Evolutionary conservation across 2,888 invertebrate genomes (phyloP), one percentile per base, ranked within the genome.

Genomic region (Cephonodes hylas): DNA sequence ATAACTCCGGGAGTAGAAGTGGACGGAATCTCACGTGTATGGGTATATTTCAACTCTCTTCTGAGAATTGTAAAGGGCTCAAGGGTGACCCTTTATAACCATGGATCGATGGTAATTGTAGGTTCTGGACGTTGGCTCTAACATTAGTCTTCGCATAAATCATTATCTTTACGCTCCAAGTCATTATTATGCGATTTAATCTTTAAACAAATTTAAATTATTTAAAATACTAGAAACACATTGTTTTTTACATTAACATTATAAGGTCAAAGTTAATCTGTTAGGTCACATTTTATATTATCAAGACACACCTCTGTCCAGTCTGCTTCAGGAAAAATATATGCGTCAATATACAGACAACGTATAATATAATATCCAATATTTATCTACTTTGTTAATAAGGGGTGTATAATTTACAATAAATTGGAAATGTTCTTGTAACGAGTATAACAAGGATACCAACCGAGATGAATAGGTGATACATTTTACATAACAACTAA

Each of bases 241-340:
- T 44, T 44, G 27, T 53, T 53, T 25, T 48, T 31, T 53, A 38
- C 38, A 4, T 7, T 18, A 1, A 31, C 31, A 31, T 15, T 53
- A 18, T 31, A 53, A 53, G 53, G 53, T 53, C 53, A 53, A 53
- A 53, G 53, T 53, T 31, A 10, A 31, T 53, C 31, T 18, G 31
- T 31, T 53, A 53, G 53, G 53, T 53, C 53, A 53, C 31, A 31
- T 18, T 31, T 10, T 3, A 53, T 18, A 53, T 60, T 60, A 59
- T 63, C 59, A 38, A 63, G 59, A 27, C 53, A 61, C 20, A 13
- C 56, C 53, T 53, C 27, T 27, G 27, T 8, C 1, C 5, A 31
- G 31, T 18, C 53, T 8, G 53, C n/a, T 53, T 3, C 4, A 31
- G 31, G 7, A 53, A 53, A 53, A 10, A 27, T 15, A 15, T 46